A percentile compares a stretch with the other conserved stretches of the same genome.
phyloP scores from a whole-genome alignment of 2,113 vertebrate genomes.

The Elachura formosa region DNA sequence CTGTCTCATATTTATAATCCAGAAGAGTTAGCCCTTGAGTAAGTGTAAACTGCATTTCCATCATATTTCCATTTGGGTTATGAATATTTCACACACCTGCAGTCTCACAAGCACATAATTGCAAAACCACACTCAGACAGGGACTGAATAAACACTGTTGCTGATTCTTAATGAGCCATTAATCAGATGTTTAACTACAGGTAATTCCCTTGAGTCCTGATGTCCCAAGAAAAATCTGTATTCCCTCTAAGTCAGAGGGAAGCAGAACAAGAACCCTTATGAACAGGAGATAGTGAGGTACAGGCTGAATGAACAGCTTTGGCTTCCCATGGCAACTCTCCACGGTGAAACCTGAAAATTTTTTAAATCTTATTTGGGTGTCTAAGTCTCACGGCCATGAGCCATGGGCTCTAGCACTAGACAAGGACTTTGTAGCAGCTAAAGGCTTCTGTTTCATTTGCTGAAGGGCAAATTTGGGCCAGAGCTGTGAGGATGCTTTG shows the following conservation, averaged over 20 bases:
- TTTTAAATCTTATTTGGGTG: neutral
- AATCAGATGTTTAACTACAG: slow-evolving; percentile 65
- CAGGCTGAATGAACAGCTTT: neutral
- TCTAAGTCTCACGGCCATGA: neutral
- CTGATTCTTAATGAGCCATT: slow-evolving; percentile 63
- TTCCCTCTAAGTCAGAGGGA: neutral
- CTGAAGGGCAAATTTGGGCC: neutral
- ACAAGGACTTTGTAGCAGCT: neutral
- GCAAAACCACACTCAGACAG: slow-evolving; percentile 40
- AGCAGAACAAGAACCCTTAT: slow-evolving; percentile 2
- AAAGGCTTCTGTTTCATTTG: neutral
- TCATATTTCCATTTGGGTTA: slow-evolving; percentile 49
- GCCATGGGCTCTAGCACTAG: neutral
- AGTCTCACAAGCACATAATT: slow-evolving; percentile 57
- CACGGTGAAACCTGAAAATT: neutral
- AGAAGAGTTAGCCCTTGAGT: slow-evolving; percentile 17
- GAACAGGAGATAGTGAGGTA: neutral
- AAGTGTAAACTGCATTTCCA: slow-evolving; percentile 14
- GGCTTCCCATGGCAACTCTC: neutral
- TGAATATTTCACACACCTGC: slow-evolving; percentile 63
- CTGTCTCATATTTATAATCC: slow-evolving; percentile 10
- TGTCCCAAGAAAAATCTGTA: slow-evolving; percentile 64
- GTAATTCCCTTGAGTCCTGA: slow-evolving; percentile 44
- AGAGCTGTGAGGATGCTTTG: neutral
- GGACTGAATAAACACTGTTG: slow-evolving; percentile 48